Conservation (phyloP, 2,797 vertebrate species). For the Serranus cabrilla region DNA sequence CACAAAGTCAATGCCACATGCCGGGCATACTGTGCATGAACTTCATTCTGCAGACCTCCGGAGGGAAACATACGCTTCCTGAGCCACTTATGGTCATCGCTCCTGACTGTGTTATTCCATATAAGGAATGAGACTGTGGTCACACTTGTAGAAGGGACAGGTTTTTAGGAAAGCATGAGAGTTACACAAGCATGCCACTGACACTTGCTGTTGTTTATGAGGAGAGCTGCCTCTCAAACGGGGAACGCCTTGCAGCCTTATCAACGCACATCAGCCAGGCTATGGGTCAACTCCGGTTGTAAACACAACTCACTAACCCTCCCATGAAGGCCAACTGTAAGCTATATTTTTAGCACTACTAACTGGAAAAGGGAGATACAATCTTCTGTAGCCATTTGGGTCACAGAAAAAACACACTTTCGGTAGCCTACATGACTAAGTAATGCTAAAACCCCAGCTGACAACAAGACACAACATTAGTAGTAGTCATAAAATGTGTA, state of each 20-base stretch:
- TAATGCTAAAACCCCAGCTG: too few species aligned
- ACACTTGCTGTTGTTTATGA: constrained; percentile 50
- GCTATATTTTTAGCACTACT: constrained; percentile 57
- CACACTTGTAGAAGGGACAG: background rate
- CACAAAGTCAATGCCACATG: constrained; percentile 67
- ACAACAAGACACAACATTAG: too few species aligned
- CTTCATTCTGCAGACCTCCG: constrained; percentile 37
- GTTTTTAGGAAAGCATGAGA: background rate
- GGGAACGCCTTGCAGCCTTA: constrained; percentile 67
- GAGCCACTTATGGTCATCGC: background rate
- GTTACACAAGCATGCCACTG: background rate
- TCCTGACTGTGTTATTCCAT: constrained; percentile 46
- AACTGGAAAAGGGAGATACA: constrained; percentile 52
- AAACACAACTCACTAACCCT: constrained; percentile 61
- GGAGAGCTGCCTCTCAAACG: constrained; percentile 2
- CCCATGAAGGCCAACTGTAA: constrained; percentile 25
- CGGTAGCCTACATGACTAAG: background rate
- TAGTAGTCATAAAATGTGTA: too few species aligned
- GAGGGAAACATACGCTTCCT: constrained; percentile 46
- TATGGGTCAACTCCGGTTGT: constrained; percentile 47
- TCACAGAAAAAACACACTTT: constrained; percentile 8
- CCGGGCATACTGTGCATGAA: constrained; percentile 59
- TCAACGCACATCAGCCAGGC: constrained; percentile 64
- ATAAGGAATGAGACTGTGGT: constrained; percentile 34
- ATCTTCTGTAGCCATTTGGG: constrained; percentile 39